Evolutionary conservation across 2,113 vertebrate genomes (phyloP), one percentile per base, ranked within the genome.

Genomic region (Mastomys natalensis): DNA sequence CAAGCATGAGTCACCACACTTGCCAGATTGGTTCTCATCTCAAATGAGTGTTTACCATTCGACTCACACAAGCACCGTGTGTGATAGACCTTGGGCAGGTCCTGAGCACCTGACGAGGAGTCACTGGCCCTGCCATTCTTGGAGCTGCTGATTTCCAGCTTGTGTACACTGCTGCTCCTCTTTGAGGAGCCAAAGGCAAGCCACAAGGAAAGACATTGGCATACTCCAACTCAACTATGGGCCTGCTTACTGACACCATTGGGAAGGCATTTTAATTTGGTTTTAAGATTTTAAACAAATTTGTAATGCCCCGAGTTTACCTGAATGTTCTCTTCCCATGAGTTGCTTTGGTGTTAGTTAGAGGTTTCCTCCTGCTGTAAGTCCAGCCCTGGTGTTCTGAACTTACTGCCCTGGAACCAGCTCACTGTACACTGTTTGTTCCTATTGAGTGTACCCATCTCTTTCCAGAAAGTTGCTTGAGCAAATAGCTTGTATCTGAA

Each of bases 221-320:
- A 86, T 72, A 91, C 17, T 29, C 15, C 40, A 68, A 70, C 19
- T 24, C 88, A 80, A 53, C 68, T 87, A 45, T 66, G 80, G 78
- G 9, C 29, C 82, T 37, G 53, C 21, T 60, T 82, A 29, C 24
- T 66, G 78, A 89, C 51, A 73, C 68, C 85, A 80, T 17, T 43
- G 76, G 86, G 78, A 31, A 70, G 78, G 43, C 37, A 12, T 43
- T 62, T 58, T 11, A 97, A 60, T 53, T 93, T 55, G 2, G 8
- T 48, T 80, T 85, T 88, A 92, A 86, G 64, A 74, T 90, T 90
- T 77, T 7, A 22, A 80, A 81, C 64, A 95, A 78, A 70, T 72
- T 12, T 15, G 13, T 86, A 87, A 74, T 64, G 87, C 45, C 80
- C 90, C 91, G n/a, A 51, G 34, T 70, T 96, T 72, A 90, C 43